Evolutionary conservation across 2,888 invertebrate genomes (phyloP).

Genomic region (Isoperla grammatica): DNA sequence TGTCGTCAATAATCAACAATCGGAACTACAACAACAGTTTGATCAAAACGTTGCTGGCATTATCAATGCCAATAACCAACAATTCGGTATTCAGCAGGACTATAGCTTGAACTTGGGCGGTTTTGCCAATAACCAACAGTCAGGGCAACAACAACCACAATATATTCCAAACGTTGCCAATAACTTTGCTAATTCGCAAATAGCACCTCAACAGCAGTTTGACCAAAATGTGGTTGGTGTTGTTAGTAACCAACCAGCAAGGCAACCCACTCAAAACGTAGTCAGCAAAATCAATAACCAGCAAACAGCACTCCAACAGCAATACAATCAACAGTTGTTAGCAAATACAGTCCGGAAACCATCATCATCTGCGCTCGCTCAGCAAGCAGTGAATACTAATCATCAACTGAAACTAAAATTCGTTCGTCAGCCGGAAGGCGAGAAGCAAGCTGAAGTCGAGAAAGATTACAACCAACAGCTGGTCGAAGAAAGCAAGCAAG

Average conservation of each 20-base stretch:
- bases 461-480: conserved; percentile 21
- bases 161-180: background rate
- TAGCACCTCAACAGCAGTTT: background rate
- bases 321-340: conserved; percentile 12
- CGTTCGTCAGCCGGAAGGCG: background rate
- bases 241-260: no score
- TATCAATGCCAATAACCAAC: background rate
- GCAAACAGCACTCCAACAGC: background rate
- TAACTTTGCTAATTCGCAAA: background rate
- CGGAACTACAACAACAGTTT: conserved; percentile 1
- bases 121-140: conserved; percentile 1
- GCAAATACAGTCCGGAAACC: conserved; percentile 4
- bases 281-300: background rate
- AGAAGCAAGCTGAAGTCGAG: conserved; percentile 6
- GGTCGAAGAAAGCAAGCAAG: conserved; percentile 20
- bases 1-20: background rate
- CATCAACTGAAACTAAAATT: conserved; percentile 5
- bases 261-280: no score
- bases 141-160: conserved; percentile 5
- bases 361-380: conserved; percentile 3
- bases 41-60: background rate
- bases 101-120: background rate
- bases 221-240: no score
- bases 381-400: conserved; percentile 4
- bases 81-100: background rate